Percentiles rank a stretch among this genome's conserved stretches.
Conservation (phyloP, 2,888 invertebrate genomes). For the Ornithoptera alexandrae region DNA sequence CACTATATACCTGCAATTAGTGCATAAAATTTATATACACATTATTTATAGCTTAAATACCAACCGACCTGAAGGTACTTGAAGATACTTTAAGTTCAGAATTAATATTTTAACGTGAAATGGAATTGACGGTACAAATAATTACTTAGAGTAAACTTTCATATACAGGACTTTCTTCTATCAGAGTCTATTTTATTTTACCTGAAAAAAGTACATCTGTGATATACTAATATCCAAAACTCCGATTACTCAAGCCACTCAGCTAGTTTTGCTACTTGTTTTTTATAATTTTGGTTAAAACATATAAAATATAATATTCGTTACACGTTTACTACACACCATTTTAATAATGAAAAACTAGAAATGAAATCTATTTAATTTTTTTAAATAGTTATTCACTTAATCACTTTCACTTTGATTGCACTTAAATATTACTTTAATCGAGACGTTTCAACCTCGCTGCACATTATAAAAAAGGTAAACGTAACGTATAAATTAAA, state of each 20-base stretch:
- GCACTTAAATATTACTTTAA: no score
- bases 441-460: no score
- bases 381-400: no score
- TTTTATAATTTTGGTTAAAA: no score
- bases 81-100: not conserved
- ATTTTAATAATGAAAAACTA: no score
- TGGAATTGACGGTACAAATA: not conserved
- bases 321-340: no score
- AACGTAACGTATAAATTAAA: not conserved
- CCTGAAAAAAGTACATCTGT: not conserved
- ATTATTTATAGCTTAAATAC: not conserved
- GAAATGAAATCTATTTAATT: no score
- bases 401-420: no score
- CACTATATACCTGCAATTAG: not conserved
- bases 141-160: not conserved
- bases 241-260: no score
- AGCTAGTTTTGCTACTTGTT: no score
- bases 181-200: not conserved
- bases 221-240: not conserved
- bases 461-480: no score
- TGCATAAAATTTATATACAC: not conserved
- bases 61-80: not conserved
- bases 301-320: no score
- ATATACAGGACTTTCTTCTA: not conserved
- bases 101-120: not conserved